These are phyloP conservation scores for Stegostoma tigrinum DNA, from an alignment of 2,113 vertebrate genomes.

Conservation along the genomic window DNA sequence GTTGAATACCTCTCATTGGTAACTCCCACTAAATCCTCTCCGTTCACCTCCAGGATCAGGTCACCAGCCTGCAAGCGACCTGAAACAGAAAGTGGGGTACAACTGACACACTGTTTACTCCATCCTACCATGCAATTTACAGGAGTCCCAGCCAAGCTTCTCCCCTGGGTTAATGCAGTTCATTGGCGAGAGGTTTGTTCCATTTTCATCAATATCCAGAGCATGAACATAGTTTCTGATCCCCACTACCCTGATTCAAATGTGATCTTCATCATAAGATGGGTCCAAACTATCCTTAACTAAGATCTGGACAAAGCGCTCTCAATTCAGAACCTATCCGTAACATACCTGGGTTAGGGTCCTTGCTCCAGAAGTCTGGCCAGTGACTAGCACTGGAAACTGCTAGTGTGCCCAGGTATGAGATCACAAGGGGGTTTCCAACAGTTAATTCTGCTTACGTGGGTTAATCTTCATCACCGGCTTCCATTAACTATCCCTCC, in stretches of 20 bases:
- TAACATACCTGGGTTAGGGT: background rate
- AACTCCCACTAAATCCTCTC: constrained; percentile 67
- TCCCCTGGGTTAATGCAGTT: background rate
- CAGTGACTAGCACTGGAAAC: background rate
- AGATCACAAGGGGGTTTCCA: background rate
- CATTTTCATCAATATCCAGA: background rate
- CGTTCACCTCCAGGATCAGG: constrained; percentile 77
- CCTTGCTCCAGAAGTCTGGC: background rate
- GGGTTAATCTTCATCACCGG: background rate
- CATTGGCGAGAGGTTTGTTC: background rate
- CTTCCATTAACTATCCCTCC: background rate
- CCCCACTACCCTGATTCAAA: background rate
- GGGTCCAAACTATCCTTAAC: background rate
- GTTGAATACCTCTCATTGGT: constrained; percentile 67
- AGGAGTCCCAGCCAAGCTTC: background rate
- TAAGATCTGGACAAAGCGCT: background rate
- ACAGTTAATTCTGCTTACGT: background rate
- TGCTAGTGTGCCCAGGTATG: background rate
- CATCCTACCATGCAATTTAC: background rate
- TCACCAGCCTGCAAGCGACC: constrained; percentile 71
- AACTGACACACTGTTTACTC: background rate
- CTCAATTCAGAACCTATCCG: background rate
- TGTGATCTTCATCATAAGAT: background rate
- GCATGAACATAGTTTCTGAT: background rate
- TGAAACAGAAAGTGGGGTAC: constrained; percentile 44